phyloP scores from a whole-genome alignment of 2,888 invertebrate species.

The Drosophila anomalipes region DNA sequence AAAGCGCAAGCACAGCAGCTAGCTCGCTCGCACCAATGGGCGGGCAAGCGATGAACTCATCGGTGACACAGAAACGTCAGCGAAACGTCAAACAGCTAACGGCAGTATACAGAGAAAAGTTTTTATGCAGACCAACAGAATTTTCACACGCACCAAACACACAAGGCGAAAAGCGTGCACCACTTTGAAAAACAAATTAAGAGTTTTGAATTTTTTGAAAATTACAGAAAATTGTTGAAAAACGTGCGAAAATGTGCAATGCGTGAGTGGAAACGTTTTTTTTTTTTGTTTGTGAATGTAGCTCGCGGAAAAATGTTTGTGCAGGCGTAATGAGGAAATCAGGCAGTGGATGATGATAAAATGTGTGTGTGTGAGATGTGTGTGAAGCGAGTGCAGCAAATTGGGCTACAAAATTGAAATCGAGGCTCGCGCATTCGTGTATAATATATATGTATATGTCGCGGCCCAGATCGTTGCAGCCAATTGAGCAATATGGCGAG shows the following conservation, averaged over 20 bases:
- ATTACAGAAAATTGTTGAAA: conserved; percentile 5
- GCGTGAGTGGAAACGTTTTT: conserved; percentile 18
- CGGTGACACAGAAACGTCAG: conserved; percentile 77
- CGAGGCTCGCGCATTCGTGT: conserved; percentile 44
- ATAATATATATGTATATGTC: conserved; percentile 75
- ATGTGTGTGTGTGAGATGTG: conserved; percentile 20
- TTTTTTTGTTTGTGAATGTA: background rate
- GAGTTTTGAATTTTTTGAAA: background rate
- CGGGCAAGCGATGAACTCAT: conserved; percentile 49
- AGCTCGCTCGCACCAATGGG: conserved; percentile 39
- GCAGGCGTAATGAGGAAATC: conserved; percentile 23
- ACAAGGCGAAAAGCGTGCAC: conserved; percentile 11
- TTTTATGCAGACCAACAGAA: conserved; percentile 59
- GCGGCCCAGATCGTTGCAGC: conserved; percentile 56
- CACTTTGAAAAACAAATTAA: conserved; percentile 4
- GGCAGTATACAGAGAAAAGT: conserved; percentile 78
- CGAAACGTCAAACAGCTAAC: conserved; percentile 62
- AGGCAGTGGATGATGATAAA: conserved; percentile 33
- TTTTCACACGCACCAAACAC: conserved; percentile 55
- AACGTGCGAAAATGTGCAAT: conserved; percentile 28
- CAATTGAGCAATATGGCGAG: conserved; percentile 60
- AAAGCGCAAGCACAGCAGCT: background rate
- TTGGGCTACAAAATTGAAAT: conserved; percentile 46
- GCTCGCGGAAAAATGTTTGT: conserved; percentile 27
- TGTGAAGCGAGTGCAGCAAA: conserved; percentile 44